Percentiles rank a stretch among this genome's conserved stretches.
phyloP scores from a whole-genome alignment of 1,140 invertebrate species.

The Lordiphosa clarofinis region DNA sequence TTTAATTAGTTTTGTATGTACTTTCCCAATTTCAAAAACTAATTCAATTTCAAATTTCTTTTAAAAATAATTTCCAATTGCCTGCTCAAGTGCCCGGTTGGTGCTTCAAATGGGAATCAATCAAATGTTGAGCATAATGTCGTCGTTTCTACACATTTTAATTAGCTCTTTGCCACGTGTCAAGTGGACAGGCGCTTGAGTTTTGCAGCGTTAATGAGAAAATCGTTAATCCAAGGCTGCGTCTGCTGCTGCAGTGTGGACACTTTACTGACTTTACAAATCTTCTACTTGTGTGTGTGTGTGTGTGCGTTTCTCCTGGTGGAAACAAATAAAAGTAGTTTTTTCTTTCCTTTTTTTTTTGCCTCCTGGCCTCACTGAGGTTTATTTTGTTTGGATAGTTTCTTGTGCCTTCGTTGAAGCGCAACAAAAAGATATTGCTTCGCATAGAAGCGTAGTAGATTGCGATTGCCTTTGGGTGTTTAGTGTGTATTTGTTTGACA shows the following conservation, averaged over 20 bases:
- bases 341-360: slow-evolving; percentile 26
- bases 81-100: slow-evolving; percentile 11
- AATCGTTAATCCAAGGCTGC: slow-evolving; percentile 6
- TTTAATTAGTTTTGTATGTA: too few relatives aligned
- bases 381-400: slow-evolving; percentile 25
- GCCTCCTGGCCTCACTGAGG: slow-evolving; percentile 35
- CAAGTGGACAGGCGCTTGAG: slow-evolving; percentile 12
- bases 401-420: slow-evolving; percentile 68
- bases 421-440: slow-evolving; percentile 39
- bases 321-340: slow-evolving; percentile 62
- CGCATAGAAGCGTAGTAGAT: not conserved
- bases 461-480: slow-evolving; percentile 10
- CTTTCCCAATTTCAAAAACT: too few relatives aligned
- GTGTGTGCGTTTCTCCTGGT: slow-evolving; percentile 31
- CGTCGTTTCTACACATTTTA: slow-evolving; percentile 20
- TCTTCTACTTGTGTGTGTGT: slow-evolving; percentile 23
- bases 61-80: slow-evolving; percentile 19
- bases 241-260: not conserved
- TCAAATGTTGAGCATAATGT: slow-evolving; percentile 4
- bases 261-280: not conserved
- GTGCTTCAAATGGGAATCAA: slow-evolving; percentile 17
- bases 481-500: slow-evolving; percentile 8
- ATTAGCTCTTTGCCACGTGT: slow-evolving; percentile 37
- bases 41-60: too few relatives aligned
- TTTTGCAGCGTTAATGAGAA: slow-evolving; percentile 24